A percentile compares a stretch with the other conserved stretches of the same genome.
These are phyloP conservation scores for Synanthedon formicaeformis DNA, from an alignment of 2,888 invertebrate genomes.

Conservation along the genomic window DNA sequence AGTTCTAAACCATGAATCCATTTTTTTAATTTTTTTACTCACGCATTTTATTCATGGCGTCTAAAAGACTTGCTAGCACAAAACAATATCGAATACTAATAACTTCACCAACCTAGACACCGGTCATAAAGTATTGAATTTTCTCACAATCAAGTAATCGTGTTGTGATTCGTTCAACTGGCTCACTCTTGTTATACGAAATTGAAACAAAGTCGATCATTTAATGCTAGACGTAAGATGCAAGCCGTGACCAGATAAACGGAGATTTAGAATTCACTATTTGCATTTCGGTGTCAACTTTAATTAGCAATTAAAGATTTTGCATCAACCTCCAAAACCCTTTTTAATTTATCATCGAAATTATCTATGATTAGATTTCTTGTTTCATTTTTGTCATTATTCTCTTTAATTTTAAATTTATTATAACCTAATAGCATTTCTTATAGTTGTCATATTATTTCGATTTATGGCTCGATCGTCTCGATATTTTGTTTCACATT, in stretches of 20 bases:
- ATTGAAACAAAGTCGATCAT: slow-evolving; percentile 70
- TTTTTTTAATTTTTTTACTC: slow-evolving; percentile 29
- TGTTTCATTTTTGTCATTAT: slow-evolving; percentile 34
- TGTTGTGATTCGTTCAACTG: slow-evolving; percentile 65
- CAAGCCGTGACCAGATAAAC: slow-evolving; percentile 66
- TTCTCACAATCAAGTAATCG: slow-evolving; percentile 67
- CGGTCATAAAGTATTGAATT: slow-evolving; percentile 51
- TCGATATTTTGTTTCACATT: no score
- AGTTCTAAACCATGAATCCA: slow-evolving; percentile 10
- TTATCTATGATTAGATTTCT: slow-evolving; percentile 57
- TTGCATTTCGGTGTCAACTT: slow-evolving; percentile 67
- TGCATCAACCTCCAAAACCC: slow-evolving; percentile 54
- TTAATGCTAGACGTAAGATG: slow-evolving; percentile 64
- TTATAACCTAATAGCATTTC: no score
- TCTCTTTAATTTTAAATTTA: no score
- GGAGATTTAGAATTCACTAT: slow-evolving; percentile 63
- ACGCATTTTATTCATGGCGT: slow-evolving; percentile 63
- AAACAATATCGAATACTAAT: slow-evolving; percentile 56
- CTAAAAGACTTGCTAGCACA: slow-evolving; percentile 41
- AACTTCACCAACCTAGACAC: slow-evolving; percentile 31
- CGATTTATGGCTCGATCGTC: no score
- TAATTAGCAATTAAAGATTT: slow-evolving; percentile 64
- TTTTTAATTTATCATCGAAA: slow-evolving; percentile 47
- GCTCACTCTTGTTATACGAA: slow-evolving; percentile 63
- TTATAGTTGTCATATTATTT: no score